A percentile compares a stretch with the other conserved stretches of the same genome.
Evolutionary conservation across 1,140 invertebrate genomes (phyloP).

Genomic region (Sminthurinus signatus): DNA sequence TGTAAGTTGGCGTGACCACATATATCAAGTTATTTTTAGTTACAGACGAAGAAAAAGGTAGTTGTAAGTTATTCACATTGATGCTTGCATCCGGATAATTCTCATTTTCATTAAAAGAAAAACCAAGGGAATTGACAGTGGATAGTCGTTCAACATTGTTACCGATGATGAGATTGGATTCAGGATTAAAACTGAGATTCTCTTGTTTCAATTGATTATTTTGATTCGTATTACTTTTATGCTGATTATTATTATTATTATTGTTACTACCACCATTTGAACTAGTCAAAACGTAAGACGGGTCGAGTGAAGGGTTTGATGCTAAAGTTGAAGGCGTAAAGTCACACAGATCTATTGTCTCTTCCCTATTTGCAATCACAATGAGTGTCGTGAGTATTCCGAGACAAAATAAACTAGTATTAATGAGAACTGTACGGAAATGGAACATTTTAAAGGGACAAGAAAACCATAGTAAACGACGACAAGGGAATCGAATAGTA

Average conservation of each 20-base stretch:
- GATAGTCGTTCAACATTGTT: background rate
- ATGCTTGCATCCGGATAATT: background rate
- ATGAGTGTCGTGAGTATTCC: background rate
- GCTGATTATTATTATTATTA: background rate
- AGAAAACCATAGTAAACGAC: background rate
- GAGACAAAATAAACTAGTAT: background rate
- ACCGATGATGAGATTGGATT: background rate
- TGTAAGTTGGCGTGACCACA: constrained; percentile 39
- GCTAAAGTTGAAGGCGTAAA: background rate
- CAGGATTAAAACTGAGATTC: background rate
- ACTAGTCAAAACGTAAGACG: background rate
- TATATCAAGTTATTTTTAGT: constrained; percentile 17
- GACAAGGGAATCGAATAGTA: background rate
- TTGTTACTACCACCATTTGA: background rate
- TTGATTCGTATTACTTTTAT: background rate
- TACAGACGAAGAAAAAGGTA: background rate
- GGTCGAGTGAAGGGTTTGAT: too few species aligned
- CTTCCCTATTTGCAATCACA: background rate
- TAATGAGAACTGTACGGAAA: background rate
- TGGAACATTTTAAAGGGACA: background rate
- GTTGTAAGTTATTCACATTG: background rate
- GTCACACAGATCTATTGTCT: background rate
- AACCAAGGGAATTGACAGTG: background rate
- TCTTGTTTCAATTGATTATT: background rate
- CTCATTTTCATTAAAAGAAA: background rate